Evolutionary conservation across 2,113 vertebrate species (phyloP), one percentile per base, ranked within the genome.

Genomic region (Oceanodroma tethys): DNA sequence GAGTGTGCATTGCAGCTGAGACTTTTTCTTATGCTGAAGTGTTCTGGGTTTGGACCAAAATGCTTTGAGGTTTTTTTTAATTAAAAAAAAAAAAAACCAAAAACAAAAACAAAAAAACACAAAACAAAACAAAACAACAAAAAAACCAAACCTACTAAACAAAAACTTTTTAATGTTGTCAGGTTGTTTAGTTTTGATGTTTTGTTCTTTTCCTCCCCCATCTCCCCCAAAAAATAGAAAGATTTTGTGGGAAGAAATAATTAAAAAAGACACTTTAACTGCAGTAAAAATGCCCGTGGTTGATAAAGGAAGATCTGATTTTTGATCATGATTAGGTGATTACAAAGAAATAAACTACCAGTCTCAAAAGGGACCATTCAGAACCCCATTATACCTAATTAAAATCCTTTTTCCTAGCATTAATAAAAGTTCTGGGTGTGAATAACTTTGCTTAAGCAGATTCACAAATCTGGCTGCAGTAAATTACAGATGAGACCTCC

Each of bases 401-500:
- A 96, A 91, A 92, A 90, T 55, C 42, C 12, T 62, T 89, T 91
- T 90, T 76, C 25, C 20, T 55, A 58, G 70, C 45, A 65, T 94
- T 94, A 95, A 90, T 91, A 82, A 89, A 95, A 85, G 58, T 87
- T 95, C 59, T 76, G 66, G 17, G 26, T 59, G 55, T 78, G 84
- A 95, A 95, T 88, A 95, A 95, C 74, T 94, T 93, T 90, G 17
- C n/a, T 91, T 94, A 91, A 93, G 50, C 34, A 95, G 74, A 90
- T 95, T 95, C 86, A 80, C 71, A 94, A 88, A 91, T 91, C 91
- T 80, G 42, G 52, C 59, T 81, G 72, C 63, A 88, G 40, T 93
- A 85, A 96, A 94, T 95, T 92, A 93, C 38, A 88, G 55, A 93
- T 76, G 84, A 96, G 79, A n/a, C 87, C 70, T 96, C 95, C 93